These are phyloP conservation scores for Encarsia formosa DNA, from an alignment of 2,888 invertebrate species.

Conservation along the genomic window DNA sequence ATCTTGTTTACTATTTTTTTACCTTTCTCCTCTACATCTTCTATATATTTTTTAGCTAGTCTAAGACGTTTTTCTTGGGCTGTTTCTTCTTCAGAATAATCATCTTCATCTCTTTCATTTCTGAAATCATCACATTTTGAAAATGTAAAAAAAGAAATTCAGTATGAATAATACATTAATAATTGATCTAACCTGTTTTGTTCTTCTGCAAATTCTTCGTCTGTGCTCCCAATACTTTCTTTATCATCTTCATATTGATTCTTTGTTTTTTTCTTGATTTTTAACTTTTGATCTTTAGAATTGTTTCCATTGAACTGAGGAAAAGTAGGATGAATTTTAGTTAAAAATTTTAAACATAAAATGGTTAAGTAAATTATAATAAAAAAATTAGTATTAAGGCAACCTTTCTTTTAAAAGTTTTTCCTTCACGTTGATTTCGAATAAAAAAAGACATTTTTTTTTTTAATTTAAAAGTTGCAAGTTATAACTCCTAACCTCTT, in stretches of 20 bases:
- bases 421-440: slow-evolving; percentile 35
- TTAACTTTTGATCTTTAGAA: slow-evolving; percentile 24
- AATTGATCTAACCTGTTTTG: slow-evolving; percentile 33
- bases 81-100: slow-evolving; percentile 67
- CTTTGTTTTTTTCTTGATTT: slow-evolving; percentile 31
- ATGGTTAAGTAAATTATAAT: too few relatives aligned
- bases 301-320: slow-evolving; percentile 15
- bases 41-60: slow-evolving; percentile 83
- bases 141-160: slow-evolving; percentile 2
- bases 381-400: not conserved
- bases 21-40: slow-evolving; percentile 79
- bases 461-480: slow-evolving; percentile 2
- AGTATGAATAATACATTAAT: slow-evolving; percentile 6
- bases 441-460: slow-evolving; percentile 45
- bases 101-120: slow-evolving; percentile 40
- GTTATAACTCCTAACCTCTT: too few relatives aligned
- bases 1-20: slow-evolving; percentile 22
- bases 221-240: slow-evolving; percentile 46
- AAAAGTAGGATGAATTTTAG: too few relatives aligned
- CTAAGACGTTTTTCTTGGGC: slow-evolving; percentile 87
- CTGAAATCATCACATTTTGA: slow-evolving; percentile 7
- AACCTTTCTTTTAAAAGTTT: slow-evolving; percentile 41
- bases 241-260: slow-evolving; percentile 24
- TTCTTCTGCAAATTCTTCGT: slow-evolving; percentile 46
- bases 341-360: not conserved